phyloP scores from a whole-genome alignment of 2,113 vertebrate genomes.

The Periophthalmodon schlosseri region DNA sequence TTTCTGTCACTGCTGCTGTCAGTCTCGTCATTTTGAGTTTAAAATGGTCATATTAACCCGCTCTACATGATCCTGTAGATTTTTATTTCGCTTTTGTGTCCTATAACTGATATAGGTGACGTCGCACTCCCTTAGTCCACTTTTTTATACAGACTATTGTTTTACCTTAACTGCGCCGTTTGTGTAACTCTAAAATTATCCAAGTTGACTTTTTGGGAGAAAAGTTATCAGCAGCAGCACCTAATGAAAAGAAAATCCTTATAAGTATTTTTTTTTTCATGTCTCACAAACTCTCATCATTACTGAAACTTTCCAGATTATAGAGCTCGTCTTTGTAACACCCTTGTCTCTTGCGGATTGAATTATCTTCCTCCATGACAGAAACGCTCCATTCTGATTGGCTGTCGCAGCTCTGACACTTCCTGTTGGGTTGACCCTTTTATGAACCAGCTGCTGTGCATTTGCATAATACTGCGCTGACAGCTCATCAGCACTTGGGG shows the following conservation, averaged over 20 bases:
- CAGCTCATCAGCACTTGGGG: constrained; percentile 57
- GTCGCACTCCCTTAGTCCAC: no score
- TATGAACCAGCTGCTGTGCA: constrained; percentile 65
- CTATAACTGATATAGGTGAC: no score
- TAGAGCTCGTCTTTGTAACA: constrained; percentile 30
- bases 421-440: constrained; percentile 65
- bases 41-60: no score
- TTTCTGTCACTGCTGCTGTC: no score
- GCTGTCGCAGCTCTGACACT: constrained; percentile 45
- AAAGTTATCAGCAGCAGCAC: neutral
- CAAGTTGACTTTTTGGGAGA: neutral
- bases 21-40: no score
- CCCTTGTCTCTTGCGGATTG: constrained; percentile 34
- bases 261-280: neutral
- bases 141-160: no score
- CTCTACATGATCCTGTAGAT: no score
- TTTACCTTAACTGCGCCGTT: no score
- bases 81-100: no score
- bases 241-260: neutral
- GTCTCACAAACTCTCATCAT: neutral
- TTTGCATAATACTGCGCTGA: constrained; percentile 67
- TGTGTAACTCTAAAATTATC: neutral
- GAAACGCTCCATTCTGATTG: constrained; percentile 37
- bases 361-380: constrained; percentile 38
- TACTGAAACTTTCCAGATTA: constrained; percentile 30